Percentiles rank a stretch among this genome's conserved stretches.
phyloP scores from a whole-genome alignment of 1,140 invertebrate genomes.

The Hycleus cichorii region DNA sequence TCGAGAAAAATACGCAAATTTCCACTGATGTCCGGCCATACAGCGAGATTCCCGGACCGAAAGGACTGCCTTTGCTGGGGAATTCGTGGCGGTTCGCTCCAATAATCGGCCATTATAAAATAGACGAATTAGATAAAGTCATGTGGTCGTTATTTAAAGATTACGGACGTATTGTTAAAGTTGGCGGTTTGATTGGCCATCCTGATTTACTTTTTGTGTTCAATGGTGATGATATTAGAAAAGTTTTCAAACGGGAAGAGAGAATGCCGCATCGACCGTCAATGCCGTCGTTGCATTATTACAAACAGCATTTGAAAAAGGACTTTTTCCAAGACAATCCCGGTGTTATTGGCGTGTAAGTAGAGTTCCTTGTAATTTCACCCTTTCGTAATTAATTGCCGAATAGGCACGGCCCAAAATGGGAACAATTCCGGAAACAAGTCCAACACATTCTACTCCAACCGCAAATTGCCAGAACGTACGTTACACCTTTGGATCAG shows the following conservation, averaged over 20 bases:
- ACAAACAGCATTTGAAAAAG: constrained; percentile 64
- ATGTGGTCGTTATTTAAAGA: constrained; percentile 56
- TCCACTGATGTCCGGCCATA: constrained; percentile 44
- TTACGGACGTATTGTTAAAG: constrained; percentile 66
- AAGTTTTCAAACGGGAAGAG: constrained; percentile 68
- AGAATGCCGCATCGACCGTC: constrained; percentile 67
- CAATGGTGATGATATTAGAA: constrained; percentile 66
- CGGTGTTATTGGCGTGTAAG: constrained; percentile 74
- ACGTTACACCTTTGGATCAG: constrained; percentile 62
- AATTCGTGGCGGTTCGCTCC: constrained; percentile 75
- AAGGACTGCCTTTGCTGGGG: constrained; percentile 64
- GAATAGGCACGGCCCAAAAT: constrained; percentile 71
- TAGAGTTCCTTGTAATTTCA: constrained; percentile 19
- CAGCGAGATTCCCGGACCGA: constrained; percentile 65
- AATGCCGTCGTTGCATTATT: constrained; percentile 70
- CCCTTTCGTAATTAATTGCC: background rate
- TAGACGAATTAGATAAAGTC: constrained; percentile 66
- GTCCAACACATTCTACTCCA: constrained; percentile 78
- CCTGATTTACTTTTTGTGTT: constrained; percentile 74
- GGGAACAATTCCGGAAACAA: constrained; percentile 72
- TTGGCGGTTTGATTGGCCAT: constrained; percentile 65
- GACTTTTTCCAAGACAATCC: constrained; percentile 66
- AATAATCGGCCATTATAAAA: constrained; percentile 60
- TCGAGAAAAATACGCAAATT: background rate
- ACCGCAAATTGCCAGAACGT: constrained; percentile 66